phyloP scores from a whole-genome alignment of 37 sponge, comb jelly and placozoan genomes.

The Beroe forskalii region DNA sequence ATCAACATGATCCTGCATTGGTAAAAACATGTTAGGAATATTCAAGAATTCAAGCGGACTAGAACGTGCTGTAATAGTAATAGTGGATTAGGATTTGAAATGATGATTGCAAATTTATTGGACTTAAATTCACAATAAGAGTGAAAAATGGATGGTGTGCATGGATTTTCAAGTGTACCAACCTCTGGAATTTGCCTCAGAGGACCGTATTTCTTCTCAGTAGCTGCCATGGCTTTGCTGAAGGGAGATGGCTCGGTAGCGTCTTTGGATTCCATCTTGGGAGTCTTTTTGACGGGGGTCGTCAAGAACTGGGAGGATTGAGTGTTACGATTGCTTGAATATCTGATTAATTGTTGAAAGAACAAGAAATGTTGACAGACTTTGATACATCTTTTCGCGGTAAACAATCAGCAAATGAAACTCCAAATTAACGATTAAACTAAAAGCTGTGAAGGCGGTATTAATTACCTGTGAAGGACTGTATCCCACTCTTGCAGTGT shows the following conservation, averaged over 20 bases:
- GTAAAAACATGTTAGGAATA: too few relatives aligned
- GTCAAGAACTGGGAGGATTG: neutral
- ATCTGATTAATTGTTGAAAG: too few relatives aligned
- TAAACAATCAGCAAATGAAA: too few relatives aligned
- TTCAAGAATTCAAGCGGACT: too few relatives aligned
- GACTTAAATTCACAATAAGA: too few relatives aligned
- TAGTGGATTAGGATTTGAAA: too few relatives aligned
- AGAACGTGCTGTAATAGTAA: too few relatives aligned
- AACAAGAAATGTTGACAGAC: neutral
- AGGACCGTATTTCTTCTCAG: constrained; percentile 62
- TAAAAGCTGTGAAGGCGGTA: neutral
- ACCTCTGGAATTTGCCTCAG: neutral
- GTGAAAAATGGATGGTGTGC: too few relatives aligned
- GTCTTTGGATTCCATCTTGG: neutral
- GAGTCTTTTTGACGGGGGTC: constrained; percentile 4
- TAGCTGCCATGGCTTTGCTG: constrained; percentile 57
- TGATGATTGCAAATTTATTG: too few relatives aligned
- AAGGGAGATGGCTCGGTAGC: constrained; percentile 41
- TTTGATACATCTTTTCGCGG: neutral
- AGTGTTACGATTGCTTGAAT: too few relatives aligned
- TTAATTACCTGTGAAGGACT: constrained; percentile 41
- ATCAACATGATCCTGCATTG: neutral
- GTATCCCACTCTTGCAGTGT: constrained; percentile 13
- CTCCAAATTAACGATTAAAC: too few relatives aligned
- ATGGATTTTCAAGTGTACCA: too few relatives aligned